Evolutionary conservation across 2,113 vertebrate genomes (phyloP).

Genomic region (Gila orcuttii): DNA sequence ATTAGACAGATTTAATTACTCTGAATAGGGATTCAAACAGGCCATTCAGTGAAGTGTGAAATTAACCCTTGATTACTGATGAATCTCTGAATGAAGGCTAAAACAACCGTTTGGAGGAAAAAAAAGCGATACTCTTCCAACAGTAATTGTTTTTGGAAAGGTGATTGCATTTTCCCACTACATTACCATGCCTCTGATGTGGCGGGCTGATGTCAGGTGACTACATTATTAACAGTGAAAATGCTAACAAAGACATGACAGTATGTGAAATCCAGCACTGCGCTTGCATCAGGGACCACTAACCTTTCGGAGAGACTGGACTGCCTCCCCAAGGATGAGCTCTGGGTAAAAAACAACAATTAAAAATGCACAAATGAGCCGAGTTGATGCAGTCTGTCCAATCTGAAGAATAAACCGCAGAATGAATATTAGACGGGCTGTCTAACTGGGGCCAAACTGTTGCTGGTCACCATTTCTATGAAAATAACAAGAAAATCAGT

Average conservation of each 20-base stretch:
- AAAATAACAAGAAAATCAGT: background rate
- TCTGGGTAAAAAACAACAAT: slow-evolving; percentile 63
- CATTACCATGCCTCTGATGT: slow-evolving; percentile 59
- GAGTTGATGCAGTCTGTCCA: slow-evolving; percentile 56
- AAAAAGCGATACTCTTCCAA: slow-evolving; percentile 23
- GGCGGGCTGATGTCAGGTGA: slow-evolving; percentile 62
- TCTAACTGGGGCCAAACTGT: background rate
- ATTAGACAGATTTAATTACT: slow-evolving; percentile 99
- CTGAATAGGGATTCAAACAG: slow-evolving; percentile 97
- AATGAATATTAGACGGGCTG: background rate
- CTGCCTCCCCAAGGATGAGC: slow-evolving; percentile 61
- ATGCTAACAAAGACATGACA: slow-evolving; percentile 69
- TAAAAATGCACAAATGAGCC: slow-evolving; percentile 69
- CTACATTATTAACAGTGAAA: slow-evolving; percentile 70
- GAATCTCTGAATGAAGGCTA: slow-evolving; percentile 68
- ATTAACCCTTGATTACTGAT: slow-evolving; percentile 99
- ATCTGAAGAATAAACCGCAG: slow-evolving; percentile 18
- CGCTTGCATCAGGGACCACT: slow-evolving; percentile 72
- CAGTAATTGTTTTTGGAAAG: slow-evolving; percentile 67
- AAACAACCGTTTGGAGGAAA: slow-evolving; percentile 64
- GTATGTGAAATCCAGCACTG: slow-evolving; percentile 72
- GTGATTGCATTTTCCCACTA: slow-evolving; percentile 55
- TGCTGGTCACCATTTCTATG: background rate
- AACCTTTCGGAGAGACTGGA: slow-evolving; percentile 67
- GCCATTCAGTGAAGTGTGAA: slow-evolving; percentile 97